These are phyloP conservation scores for Melangyna quadrimaculata DNA, from an alignment of 2,888 invertebrate genomes.

Conservation along the genomic window DNA sequence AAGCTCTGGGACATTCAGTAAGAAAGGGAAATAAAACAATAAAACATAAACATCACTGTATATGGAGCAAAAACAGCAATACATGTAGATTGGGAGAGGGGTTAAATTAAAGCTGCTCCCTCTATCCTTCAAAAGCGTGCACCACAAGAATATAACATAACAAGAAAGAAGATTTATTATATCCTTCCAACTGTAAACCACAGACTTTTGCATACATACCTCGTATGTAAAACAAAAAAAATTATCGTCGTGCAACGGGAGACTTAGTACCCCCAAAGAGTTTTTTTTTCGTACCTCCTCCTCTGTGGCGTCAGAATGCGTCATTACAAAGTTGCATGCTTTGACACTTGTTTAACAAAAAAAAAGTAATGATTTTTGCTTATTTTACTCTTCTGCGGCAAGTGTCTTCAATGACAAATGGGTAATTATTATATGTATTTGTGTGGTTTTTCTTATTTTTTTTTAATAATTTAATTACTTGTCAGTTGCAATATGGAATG, in stretches of 20 bases:
- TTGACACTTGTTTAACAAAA: constrained; percentile 55
- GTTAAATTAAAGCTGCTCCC: neutral
- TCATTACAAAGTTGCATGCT: constrained; percentile 46
- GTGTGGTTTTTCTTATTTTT: constrained; percentile 11
- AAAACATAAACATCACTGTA: neutral
- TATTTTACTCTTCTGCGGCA: constrained; percentile 13
- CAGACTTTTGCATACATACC: neutral
- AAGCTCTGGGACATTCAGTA: constrained; percentile 15
- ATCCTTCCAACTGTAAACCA: constrained; percentile 43
- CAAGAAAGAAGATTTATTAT: constrained; percentile 66
- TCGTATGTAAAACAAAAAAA: neutral
- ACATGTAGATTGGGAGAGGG: neutral
- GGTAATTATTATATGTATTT: constrained; percentile 37
- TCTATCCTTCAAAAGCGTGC: constrained; percentile 10
- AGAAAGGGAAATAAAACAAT: neutral
- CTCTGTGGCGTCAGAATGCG: constrained; percentile 50
- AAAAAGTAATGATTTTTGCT: constrained; percentile 8
- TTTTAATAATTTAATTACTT: constrained; percentile 36
- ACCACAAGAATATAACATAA: constrained; percentile 26
- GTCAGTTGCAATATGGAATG: constrained; percentile 31
- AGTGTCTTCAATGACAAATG: constrained; percentile 53
- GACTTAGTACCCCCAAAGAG: neutral
- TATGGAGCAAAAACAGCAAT: no score
- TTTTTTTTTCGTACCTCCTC: neutral
- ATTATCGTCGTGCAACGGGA: neutral